Base-by-base conservation (phyloP, 2,113 vertebrate genomes). In the Cichladusa arquata region DNA sequence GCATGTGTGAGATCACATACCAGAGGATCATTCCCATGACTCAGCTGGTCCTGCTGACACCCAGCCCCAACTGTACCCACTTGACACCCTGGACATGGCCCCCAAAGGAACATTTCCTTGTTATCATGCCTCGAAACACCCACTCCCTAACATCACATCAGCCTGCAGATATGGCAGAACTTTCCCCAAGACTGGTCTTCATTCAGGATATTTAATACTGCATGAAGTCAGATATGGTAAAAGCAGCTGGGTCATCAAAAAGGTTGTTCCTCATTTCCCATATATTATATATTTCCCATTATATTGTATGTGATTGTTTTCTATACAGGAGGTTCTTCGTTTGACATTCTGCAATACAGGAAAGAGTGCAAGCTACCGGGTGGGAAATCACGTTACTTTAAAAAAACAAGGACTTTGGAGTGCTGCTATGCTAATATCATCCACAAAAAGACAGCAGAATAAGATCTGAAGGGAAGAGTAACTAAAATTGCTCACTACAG, bases 401-500 rank as follows among this genome's bases (percentile, higher is more conserved):
- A 25, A 87, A 87, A 44, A 64, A 62, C 22, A 72, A 72, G 4
- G 19, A 50, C 47, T 84, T 87, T 82, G 64, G 50, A 88, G 50
- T 76, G 50, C 50, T 66, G 48, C 81, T 94, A 77, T 90, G 65
- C 38, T 81, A 95, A 88, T 88, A 22, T 66, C 73, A 93, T 50
- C 81, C 83, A 81, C 34, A 53, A 81, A 95, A 96, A 95, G 91
- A 62, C 64, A 88, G 57, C 16, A 81, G 86, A 69, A 50, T 79
- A 73, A 88, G 80, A 94, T 90, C 54, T 90, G 76, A 96, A 91
- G 67, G 61, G 57, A 96, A 92, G 38, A 96, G 88, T 65, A 80
- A 88, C 86, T 91, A 94, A 96, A 97, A 95, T 80, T 90, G 76
- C 31, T 96, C 90, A 47, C 88, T 88, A 72, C 47, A 92, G 81